Evolutionary conservation across 2,888 invertebrate species (phyloP).

Genomic region (Monochamus alternatus): DNA sequence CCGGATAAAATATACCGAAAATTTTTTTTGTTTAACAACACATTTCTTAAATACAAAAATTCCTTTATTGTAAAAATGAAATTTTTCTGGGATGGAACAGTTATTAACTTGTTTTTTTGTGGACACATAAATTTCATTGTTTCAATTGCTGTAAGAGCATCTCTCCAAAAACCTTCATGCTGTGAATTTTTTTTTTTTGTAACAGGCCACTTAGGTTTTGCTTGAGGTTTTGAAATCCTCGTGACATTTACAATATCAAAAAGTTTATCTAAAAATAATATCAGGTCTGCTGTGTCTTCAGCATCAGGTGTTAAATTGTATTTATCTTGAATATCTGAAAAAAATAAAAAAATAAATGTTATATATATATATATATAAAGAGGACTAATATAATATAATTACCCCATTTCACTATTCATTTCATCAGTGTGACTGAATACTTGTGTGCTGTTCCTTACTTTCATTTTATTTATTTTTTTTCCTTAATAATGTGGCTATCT

Average conservation of each 20-base stretch:
- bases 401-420: conserved; percentile 46
- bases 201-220: neutral
- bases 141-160: neutral
- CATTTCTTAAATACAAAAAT: conserved; percentile 38
- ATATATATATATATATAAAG: no score
- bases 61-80: conserved; percentile 42
- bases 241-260: neutral
- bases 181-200: conserved; percentile 2
- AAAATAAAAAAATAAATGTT: neutral
- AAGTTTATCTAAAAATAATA: neutral
- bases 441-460: conserved; percentile 46
- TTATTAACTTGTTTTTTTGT: neutral
- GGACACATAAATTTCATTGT: conserved; percentile 19
- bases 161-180: conserved; percentile 10
- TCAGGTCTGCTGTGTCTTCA: neutral
- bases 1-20: conserved; percentile 19
- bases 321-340: conserved; percentile 39
- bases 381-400: no score
- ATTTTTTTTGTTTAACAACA: conserved; percentile 36
- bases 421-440: conserved; percentile 48
- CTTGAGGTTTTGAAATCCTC: neutral
- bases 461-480: conserved; percentile 52
- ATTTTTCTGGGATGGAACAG: conserved; percentile 28
- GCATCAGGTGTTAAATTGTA: conserved; percentile 8
- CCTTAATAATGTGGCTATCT: conserved; percentile 42